Conservation (phyloP, 2,113 vertebrate species). For the Speoplatyrhinus poulsoni region DNA sequence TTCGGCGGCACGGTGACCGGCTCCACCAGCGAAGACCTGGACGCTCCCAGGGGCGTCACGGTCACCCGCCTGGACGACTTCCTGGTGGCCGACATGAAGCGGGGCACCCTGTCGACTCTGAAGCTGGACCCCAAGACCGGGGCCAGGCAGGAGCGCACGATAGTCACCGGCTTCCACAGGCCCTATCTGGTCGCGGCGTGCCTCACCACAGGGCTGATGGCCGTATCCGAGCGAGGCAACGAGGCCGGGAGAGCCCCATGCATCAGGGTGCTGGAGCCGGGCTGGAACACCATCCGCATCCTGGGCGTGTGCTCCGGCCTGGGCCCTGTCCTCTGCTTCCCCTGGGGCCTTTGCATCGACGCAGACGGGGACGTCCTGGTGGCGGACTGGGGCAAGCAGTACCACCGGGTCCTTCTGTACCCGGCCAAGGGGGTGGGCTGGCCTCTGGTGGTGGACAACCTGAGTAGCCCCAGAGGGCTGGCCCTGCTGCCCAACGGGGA, state of each 20-base stretch:
- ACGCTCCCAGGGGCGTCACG: constrained; percentile 78
- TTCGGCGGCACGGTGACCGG: constrained; percentile 71
- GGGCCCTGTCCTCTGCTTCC: constrained; percentile 75
- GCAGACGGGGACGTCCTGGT: constrained; percentile 78
- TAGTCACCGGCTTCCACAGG: constrained; percentile 76
- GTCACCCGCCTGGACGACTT: constrained; percentile 74
- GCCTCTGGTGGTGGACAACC: constrained; percentile 65
- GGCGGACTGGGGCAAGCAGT: constrained; percentile 77
- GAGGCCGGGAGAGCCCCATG: constrained; percentile 76
- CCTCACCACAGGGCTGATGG: constrained; percentile 72
- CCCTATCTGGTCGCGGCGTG: constrained; percentile 79
- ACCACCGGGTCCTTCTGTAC: constrained; percentile 74
- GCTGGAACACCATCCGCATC: constrained; percentile 76
- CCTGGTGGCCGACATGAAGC: constrained; percentile 79
- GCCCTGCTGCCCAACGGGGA: constrained; percentile 73
- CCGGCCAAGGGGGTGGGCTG: constrained; percentile 68
- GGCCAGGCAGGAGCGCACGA: constrained; percentile 67
- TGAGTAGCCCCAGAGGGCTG: constrained; percentile 78
- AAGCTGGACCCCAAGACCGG: constrained; percentile 74
- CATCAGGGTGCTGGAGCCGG: constrained; percentile 78
- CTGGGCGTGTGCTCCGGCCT: constrained; percentile 75
- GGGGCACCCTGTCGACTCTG: constrained; percentile 73
- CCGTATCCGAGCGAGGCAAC: constrained; percentile 78
- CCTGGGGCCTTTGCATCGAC: constrained; percentile 82
- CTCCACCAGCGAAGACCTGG: constrained; percentile 68